Base-by-base conservation (phyloP, 2,113 vertebrate species). In the Caretta caretta region DNA sequence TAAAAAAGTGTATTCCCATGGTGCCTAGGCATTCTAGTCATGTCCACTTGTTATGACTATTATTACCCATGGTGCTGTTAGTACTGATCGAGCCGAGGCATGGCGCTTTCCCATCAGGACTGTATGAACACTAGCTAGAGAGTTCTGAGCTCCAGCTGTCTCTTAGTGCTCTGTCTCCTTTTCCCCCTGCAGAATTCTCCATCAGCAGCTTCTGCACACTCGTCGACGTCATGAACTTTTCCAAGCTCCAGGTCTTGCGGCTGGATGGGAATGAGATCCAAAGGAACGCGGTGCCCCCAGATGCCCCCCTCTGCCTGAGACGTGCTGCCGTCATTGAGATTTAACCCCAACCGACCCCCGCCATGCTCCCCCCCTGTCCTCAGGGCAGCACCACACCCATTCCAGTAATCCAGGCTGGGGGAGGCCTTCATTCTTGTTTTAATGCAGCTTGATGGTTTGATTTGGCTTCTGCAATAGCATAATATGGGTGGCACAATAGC, bases 171-270 rank as follows among this genome's bases (percentile, higher is more conserved):
- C n/a, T 35, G 0, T 57, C 91, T 96, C 92, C 78, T 95, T 96
- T 54, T 7, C 53, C 46, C 25, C 87, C 88, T 2, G 0, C 98
- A 99, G 99, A 99, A 96, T 99, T 99, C 97, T 99, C 99, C 90
- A 96, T 99, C 98, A 99, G 99, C 90, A 99, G 99, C 83, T 99
- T 99, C 98, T 99, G 99, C 98, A 98, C 96, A 27, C 84, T 98
- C 59, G 98, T 99, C 94, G 99, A 99, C 1, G 98, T 99, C 80
- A 97, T 98, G 96, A 99, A 99, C 97, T 99, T 99, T 98, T 99
- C 99, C 78, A 98, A 98, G 94, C 99, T 99, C 78, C 98, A 94
- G 96, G 99, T 99, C 16, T 97, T 99, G 97, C 99, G 99, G 46
- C 98, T 99, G 84, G 99, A 99, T 0, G 99, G 99, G 3, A 99